phyloP scores from a whole-genome alignment of 2,113 vertebrate species.

The Marmota flaviventris region DNA sequence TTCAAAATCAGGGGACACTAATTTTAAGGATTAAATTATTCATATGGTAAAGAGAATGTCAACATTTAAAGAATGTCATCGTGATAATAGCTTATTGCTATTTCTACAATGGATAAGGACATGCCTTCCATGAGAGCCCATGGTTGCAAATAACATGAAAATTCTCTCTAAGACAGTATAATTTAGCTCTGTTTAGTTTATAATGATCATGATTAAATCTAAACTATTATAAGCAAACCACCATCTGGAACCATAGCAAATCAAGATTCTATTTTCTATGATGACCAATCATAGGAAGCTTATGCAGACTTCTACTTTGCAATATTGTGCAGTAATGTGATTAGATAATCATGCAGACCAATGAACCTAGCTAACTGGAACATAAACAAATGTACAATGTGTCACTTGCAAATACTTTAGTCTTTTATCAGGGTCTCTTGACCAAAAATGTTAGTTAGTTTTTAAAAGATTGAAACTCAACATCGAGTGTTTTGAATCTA shows the following conservation, averaged over 20 bases:
- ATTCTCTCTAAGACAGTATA: constrained; percentile 62
- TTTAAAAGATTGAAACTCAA: constrained; percentile 32
- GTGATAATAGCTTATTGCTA: constrained; percentile 19
- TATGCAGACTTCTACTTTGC: constrained; percentile 59
- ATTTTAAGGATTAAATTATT: constrained; percentile 70
- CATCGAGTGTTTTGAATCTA: neutral
- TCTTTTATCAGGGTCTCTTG: constrained; percentile 13
- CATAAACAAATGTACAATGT: constrained; percentile 70
- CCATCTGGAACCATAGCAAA: constrained; percentile 76
- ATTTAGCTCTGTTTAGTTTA: constrained; percentile 73
- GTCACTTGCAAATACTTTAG: constrained; percentile 26
- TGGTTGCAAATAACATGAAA: constrained; percentile 63
- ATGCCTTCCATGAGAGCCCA: neutral
- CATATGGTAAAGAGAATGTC: neutral
- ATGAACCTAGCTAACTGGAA: constrained; percentile 61
- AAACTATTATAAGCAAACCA: constrained; percentile 76
- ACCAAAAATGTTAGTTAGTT: constrained; percentile 17
- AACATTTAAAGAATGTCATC: constrained; percentile 29
- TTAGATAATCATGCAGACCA: constrained; percentile 72
- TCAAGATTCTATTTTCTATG: constrained; percentile 75
- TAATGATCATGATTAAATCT: constrained; percentile 73
- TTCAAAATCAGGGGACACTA: constrained; percentile 26
- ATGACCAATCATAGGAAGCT: constrained; percentile 70
- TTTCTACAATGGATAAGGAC: constrained; percentile 27
- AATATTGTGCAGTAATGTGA: constrained; percentile 60